A percentile compares a stretch with the other conserved stretches of the same genome.
Conservation (phyloP, 2,797 vertebrate genomes). For the Odontamblyopus rebecca region DNA sequence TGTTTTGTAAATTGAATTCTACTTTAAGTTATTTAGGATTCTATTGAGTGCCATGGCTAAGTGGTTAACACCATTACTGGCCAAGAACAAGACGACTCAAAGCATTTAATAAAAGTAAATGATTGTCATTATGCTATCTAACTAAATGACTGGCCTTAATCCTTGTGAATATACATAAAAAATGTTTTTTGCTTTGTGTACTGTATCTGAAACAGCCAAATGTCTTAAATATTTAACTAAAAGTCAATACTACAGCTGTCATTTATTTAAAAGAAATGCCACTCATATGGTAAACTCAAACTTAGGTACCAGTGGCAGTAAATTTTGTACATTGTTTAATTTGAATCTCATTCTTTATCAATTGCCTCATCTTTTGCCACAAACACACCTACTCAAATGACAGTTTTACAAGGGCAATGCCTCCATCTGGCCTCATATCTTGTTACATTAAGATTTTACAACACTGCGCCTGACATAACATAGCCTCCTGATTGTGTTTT, state of each 20-base stretch:
- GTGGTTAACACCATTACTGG: neutral
- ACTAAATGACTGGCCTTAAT: neutral
- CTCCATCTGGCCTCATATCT: slow-evolving; percentile 20
- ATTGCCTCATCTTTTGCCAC: neutral
- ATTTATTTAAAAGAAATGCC: neutral
- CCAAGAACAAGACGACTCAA: too few relatives aligned
- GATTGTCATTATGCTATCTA: neutral
- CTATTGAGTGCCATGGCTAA: neutral
- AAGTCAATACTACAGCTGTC: neutral
- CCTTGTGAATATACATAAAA: neutral
- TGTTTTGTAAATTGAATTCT: too few relatives aligned
- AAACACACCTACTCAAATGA: slow-evolving; percentile 16
- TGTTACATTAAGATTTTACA: slow-evolving; percentile 60
- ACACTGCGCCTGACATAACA: slow-evolving; percentile 50
- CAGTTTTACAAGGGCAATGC: slow-evolving; percentile 29
- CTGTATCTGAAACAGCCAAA: neutral
- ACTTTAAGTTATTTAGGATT: neutral
- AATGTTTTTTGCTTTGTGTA: neutral
- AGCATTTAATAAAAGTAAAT: neutral
- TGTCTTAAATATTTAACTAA: neutral
- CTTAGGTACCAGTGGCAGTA: neutral
- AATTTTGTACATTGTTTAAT: neutral
- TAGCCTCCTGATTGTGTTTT: slow-evolving; percentile 58
- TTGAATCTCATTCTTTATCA: neutral
- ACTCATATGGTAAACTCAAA: neutral